phyloP scores from a whole-genome alignment of 2,113 vertebrate species.

The Eurypyga helias region DNA sequence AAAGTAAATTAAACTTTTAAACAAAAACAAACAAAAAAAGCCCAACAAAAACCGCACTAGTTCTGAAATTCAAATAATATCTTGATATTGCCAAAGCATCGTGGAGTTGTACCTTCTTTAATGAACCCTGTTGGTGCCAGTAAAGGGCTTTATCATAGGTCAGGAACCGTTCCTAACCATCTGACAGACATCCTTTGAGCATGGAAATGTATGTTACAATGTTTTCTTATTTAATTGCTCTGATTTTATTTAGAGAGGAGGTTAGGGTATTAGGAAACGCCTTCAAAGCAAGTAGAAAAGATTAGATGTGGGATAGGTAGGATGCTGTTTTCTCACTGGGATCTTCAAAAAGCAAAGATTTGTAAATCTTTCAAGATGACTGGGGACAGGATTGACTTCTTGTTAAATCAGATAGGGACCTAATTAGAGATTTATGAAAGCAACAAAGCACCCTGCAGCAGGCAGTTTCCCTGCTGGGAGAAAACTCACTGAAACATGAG shows the following conservation, averaged over 20 bases:
- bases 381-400: slow-evolving; percentile 39
- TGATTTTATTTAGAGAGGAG: neutral
- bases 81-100: slow-evolving; percentile 19
- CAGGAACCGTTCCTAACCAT: neutral
- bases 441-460: slow-evolving; percentile 65
- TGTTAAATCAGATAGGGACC: slow-evolving; percentile 73
- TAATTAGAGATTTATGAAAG: slow-evolving; percentile 72
- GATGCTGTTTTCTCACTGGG: slow-evolving; percentile 35
- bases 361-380: slow-evolving; percentile 65
- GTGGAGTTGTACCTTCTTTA: slow-evolving; percentile 25
- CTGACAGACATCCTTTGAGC: neutral
- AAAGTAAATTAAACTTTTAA: neutral
- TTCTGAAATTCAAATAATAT: neutral
- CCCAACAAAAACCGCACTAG: neutral
- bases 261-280: neutral
- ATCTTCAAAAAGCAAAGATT: slow-evolving; percentile 72
- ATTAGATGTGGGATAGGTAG: neutral
- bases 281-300: slow-evolving; percentile 41
- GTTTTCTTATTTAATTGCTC: slow-evolving; percentile 21
- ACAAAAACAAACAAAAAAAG: neutral
- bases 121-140: neutral
- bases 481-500: slow-evolving; percentile 56
- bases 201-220: neutral
- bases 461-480: slow-evolving; percentile 52
- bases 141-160: neutral